Evolutionary conservation across 2,888 invertebrate genomes (phyloP), one percentile per base, ranked within the genome.

Genomic region (Himalopsyche anomala): DNA sequence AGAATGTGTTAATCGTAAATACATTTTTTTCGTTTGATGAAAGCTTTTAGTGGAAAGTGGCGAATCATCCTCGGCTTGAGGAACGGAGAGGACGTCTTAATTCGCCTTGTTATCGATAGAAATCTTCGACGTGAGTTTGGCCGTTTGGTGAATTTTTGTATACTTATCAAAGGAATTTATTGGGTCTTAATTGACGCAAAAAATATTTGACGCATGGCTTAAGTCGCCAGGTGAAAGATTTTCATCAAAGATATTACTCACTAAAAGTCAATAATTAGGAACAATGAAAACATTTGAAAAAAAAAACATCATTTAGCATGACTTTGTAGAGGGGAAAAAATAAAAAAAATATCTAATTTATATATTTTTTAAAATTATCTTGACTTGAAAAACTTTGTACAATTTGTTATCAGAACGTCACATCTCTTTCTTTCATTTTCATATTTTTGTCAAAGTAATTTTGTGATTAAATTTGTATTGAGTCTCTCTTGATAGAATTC

Each of bases 1-100:
- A 6, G 62, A 62, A 62, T 19, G 62, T 62, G 62, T 62, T 62
- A 28, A 28, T 62, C 19, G 3, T 62, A 0, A n/a, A 62, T 62
- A 19, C 19, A 19, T 62, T 62, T 62, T 38, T 83, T 62, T 62
- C 56, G n/a, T 62, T 79, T 55, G 79, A 54, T 74, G 83, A 83
- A 74, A 83, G 83, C 83, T 83, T 83, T 83, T 83, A 83, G 55
- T 55, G 19, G 74, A 83, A 83, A 83, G 45, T 62, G 11, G 83
- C 83, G 79, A 83, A 36, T 83, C 83, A 83, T 83, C 54, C 19
- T 74, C 83, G 15, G n/a, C 28, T 69, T 74, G 62, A n/a, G 28
- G 62, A 62, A 11, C 62, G 62, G 19, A 19, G 8, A 62, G 19
- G 62, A 62, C 62, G 6, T 28, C 62, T 19, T 62, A 62, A 62